Evolutionary conservation across 2,113 vertebrate genomes (phyloP), one percentile per base, ranked within the genome.

Genomic region (Ariopsis seemanni): DNA sequence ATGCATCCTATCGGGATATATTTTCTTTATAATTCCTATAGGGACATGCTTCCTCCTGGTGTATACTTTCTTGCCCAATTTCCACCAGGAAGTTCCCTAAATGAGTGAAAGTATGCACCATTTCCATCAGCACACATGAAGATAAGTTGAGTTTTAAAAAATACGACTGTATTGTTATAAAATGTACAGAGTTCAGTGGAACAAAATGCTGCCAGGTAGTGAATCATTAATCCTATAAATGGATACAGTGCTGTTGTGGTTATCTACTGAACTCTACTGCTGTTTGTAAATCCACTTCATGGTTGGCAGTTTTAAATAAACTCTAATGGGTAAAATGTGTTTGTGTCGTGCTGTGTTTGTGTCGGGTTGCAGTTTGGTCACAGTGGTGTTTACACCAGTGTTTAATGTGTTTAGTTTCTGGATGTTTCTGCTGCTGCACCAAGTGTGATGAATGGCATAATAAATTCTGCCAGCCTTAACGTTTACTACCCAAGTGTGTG

Each of bases 401-500:
- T 63, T 57, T 65, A 71, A 65, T 55, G 27, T 78, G 83, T 87
- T 86, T 81, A 71, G 4, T 58, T 81, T 58, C 27, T 50, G 57
- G 57, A 85, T 85, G 71, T 77, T 85, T 82, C 77, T 82, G 25
- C 48, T 79, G 14, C 17, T 65, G 77, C 20, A 34, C n/a, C 10
- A 50, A 89, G 75, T 84, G 60, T 87, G 89, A 87, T 57, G 30
- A 69, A 77, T 2, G 6, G 79, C 58, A 58, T 62, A 22, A 75
- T 81, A 58, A 18, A 80, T 27, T 34, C 85, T 80, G 63, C 81
- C 82, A 53, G 52, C 85, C 78, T 71, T 34, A 20, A 80, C 11
- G 11, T 75, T 85, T 65, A 85, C 84, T 78, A 85, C 85, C 75
- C 14, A 15, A 6, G 20, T 77, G 87, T 85, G 87, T 83, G 79